These are phyloP conservation scores for Haemorhous mexicanus DNA, from an alignment of 2,113 vertebrate species.

Conservation along the genomic window DNA sequence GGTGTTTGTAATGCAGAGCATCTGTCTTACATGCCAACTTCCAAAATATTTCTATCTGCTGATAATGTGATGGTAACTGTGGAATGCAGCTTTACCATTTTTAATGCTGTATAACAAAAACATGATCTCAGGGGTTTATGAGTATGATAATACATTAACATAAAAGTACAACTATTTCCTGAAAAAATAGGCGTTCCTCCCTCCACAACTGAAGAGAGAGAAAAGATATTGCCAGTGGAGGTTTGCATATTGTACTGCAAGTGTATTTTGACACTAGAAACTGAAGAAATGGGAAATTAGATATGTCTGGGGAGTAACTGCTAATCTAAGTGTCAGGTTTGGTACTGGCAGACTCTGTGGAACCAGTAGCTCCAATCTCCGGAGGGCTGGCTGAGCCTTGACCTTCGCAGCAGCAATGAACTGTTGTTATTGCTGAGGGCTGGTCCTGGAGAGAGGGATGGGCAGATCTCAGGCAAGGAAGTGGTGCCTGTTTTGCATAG, in stretches of 20 bases:
- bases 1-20: neutral
- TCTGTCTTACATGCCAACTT: neutral
- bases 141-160: neutral
- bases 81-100: neutral
- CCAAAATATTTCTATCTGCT: neutral
- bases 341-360: slow-evolving; percentile 55
- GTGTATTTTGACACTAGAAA: slow-evolving; percentile 65
- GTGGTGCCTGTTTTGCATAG: neutral
- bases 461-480: neutral
- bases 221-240: neutral
- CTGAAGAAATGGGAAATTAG: slow-evolving; percentile 62
- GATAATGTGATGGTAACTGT: neutral
- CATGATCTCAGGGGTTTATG: neutral
- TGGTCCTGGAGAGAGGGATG: neutral
- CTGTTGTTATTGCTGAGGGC: neutral
- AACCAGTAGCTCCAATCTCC: slow-evolving; percentile 45
- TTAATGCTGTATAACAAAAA: neutral
- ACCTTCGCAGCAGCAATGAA: slow-evolving; percentile 17
- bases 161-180: neutral
- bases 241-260: slow-evolving; percentile 54
- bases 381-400: slow-evolving; percentile 23
- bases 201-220: neutral
- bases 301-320: slow-evolving; percentile 47
- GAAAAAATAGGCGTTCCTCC: neutral
- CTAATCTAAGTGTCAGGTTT: slow-evolving; percentile 62